Conservation (phyloP, 2,888 invertebrate species). For the Cacoxenus indagator region DNA sequence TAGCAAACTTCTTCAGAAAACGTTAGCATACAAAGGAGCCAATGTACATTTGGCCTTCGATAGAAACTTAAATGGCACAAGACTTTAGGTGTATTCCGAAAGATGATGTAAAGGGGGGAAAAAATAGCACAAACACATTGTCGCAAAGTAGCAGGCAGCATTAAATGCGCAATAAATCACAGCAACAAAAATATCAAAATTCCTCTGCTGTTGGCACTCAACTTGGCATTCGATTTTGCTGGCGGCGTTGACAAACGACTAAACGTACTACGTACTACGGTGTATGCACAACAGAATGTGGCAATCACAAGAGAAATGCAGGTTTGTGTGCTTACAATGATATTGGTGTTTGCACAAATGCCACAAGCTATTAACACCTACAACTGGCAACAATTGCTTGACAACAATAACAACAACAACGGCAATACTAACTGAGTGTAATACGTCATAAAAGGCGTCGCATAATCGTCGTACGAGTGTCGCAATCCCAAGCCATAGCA, state of each 20-base stretch:
- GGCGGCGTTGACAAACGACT: not conserved
- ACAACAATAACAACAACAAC: not conserved
- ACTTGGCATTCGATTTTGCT: not conserved
- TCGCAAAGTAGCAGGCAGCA: not conserved
- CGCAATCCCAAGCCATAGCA: not conserved
- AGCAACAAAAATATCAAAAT: too few species aligned
- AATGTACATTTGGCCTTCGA: too few species aligned
- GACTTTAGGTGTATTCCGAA: too few species aligned
- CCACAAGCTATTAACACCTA: conserved; percentile 19
- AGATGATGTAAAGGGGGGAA: too few species aligned
- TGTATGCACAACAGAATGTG: too few species aligned
- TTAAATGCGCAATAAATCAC: conserved; percentile 19
- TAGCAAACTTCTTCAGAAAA: too few species aligned
- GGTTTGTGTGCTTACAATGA: too few species aligned
- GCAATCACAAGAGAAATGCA: too few species aligned
- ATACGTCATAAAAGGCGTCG: conserved; percentile 14
- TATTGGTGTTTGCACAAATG: conserved; percentile 3
- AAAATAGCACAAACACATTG: too few species aligned
- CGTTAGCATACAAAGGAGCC: too few species aligned
- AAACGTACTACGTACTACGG: not conserved
- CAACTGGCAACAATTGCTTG: not conserved
- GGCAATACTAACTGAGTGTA: not conserved
- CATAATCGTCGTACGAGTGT: not conserved
- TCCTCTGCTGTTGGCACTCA: too few species aligned
- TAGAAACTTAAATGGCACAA: too few species aligned